phyloP scores from a whole-genome alignment of 2,113 vertebrate genomes.

The Xenopus borealis region DNA sequence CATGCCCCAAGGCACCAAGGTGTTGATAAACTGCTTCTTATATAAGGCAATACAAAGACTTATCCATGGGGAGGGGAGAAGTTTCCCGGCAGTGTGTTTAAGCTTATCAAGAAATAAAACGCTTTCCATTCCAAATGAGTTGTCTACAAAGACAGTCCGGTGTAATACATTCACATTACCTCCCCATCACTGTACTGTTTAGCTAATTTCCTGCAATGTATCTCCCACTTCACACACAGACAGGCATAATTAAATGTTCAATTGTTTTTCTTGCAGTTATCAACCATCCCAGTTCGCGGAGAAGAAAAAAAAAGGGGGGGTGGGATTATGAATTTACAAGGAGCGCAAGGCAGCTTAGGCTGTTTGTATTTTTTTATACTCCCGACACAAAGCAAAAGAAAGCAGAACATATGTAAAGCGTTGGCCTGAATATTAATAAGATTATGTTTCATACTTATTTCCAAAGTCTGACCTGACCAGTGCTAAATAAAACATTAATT shows the following conservation, averaged over 20 bases:
- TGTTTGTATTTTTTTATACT: constrained; percentile 3
- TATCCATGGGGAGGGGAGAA: not conserved
- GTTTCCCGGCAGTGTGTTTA: constrained; percentile 6
- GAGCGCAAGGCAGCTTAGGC: constrained; percentile 5
- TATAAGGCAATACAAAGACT: constrained; percentile 21
- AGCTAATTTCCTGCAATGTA: constrained; percentile 44
- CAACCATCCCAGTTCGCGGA: constrained; percentile 21
- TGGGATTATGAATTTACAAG: constrained; percentile 17
- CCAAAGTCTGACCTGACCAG: not conserved
- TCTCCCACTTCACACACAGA: constrained; percentile 38
- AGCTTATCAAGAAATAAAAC: constrained; percentile 39
- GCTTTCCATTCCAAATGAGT: constrained; percentile 36
- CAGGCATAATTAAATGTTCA: constrained; percentile 47
- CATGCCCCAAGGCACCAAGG: not conserved
- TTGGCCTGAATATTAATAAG: constrained; percentile 40
- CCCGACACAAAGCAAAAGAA: constrained; percentile 35
- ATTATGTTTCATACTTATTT: not conserved
- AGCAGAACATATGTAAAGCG: constrained; percentile 21
- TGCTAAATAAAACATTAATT: not conserved
- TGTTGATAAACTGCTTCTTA: constrained; percentile 29
- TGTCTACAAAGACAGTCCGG: constrained; percentile 14
- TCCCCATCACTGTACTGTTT: constrained; percentile 39
- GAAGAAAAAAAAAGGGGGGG: constrained; percentile 7
- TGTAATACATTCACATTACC: constrained; percentile 37
- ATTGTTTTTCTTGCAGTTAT: constrained; percentile 37